Base-by-base conservation (phyloP, 37 sponge, comb jelly and placozoan species). In the Tethya wilhelma region DNA sequence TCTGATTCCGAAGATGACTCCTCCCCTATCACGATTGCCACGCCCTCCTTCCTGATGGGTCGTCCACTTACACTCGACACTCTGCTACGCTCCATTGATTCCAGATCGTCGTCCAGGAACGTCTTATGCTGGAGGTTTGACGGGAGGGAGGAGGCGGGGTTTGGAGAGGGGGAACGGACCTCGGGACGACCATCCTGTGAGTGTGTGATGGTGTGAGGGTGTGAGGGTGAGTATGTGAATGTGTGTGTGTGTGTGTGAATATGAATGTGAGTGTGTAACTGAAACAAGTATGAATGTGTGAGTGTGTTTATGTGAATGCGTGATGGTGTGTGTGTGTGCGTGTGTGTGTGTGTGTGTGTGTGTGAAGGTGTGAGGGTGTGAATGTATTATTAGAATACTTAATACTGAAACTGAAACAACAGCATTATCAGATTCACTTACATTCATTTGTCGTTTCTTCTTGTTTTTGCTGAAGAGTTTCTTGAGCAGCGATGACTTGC, bases 1-100 rank as follows among this genome's bases (percentile, higher is more conserved):
- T 80, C 81, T 5, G 58, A 57, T 38, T 81, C 82, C 12, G 82
- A 81, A 23, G 82, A 81, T 20, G 59, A 59, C 23, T 81, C 82
- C 4, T 81, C 64, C 34, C 82, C 82, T 32, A 81, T 58, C 30
- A 70, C 42, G 28, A 81, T 69, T 17, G 67, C 59, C 59, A 81
- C 41, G 0, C 82, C 82, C 4, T 60, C 39, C 55, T 45, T 44
- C 19, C 63, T 39, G 19, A 81, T 49, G 0, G 73, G 64, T 14
- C 82, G 82, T 22, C 82, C 82, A 46, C 73, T 71, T 31, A 71
- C 36, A 38, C 81, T 80, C 29, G 81, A 57, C 49, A 81, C 49
- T 23, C 71, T 33, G 6, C n/a, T 22, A 41, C 71, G 4, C 39
- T 26, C 25, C 4, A 36, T 0, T 23, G 53, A 29, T 3, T 38